Percentiles rank a stretch among this genome's conserved stretches.
phyloP scores from a whole-genome alignment of 1,140 invertebrate species.

The Atopsyche davidsoni region DNA sequence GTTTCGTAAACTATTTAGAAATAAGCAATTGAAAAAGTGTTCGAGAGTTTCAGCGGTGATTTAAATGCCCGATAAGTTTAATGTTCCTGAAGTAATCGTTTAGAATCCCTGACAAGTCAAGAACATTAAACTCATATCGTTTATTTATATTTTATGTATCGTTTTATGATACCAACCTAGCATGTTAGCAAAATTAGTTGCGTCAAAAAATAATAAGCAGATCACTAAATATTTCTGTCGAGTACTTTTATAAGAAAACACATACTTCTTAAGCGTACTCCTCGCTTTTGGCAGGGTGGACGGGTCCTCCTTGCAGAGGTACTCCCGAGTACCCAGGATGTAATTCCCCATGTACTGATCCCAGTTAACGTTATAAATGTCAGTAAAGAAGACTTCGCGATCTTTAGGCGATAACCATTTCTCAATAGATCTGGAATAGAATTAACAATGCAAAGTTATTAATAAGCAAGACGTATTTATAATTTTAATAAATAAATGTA shows the following conservation, averaged over 20 bases:
- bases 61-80: too few relatives aligned
- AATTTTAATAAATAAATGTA: too few relatives aligned
- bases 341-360: constrained; percentile 62
- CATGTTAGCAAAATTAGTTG: neutral
- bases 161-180: neutral
- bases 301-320: constrained; percentile 69
- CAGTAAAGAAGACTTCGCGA: constrained; percentile 54
- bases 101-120: neutral
- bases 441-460: too few relatives aligned
- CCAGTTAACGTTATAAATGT: constrained; percentile 57
- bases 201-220: neutral
- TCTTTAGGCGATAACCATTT: constrained; percentile 54
- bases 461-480: too few relatives aligned
- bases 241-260: constrained; percentile 1
- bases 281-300: constrained; percentile 66
- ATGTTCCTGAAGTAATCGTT: neutral
- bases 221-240: neutral
- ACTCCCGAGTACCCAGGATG: constrained; percentile 66
- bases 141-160: neutral
- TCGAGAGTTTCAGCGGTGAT: neutral
- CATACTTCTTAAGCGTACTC: constrained; percentile 50
- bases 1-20: too few relatives aligned
- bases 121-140: neutral
- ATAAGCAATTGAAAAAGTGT: too few relatives aligned
- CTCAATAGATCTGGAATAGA: constrained; percentile 59